Conservation (phyloP, 2,888 invertebrate genomes). For the Leptopilina drosophilae region DNA sequence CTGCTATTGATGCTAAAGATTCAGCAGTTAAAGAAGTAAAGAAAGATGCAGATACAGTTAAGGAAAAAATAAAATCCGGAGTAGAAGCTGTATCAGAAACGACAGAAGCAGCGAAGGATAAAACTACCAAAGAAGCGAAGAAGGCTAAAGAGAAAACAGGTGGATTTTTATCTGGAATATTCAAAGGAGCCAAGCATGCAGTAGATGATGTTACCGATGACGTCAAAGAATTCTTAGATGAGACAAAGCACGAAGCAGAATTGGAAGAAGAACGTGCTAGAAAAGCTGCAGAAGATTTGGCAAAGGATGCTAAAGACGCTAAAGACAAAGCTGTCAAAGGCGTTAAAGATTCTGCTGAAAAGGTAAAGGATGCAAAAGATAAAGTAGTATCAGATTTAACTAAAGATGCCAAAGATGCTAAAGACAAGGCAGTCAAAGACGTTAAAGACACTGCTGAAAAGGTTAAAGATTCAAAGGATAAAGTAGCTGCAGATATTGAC, state of each 20-base stretch:
- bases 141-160: constrained; percentile 60
- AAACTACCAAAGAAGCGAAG: constrained; percentile 53
- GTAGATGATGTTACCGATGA: constrained; percentile 62
- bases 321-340: constrained; percentile 53
- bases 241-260: constrained; percentile 62
- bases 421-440: constrained; percentile 52
- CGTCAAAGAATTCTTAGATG: constrained; percentile 65
- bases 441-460: constrained; percentile 29
- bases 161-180: constrained; percentile 60
- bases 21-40: constrained; percentile 52
- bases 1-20: constrained; percentile 4
- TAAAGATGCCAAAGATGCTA: constrained; percentile 56
- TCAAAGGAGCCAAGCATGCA: constrained; percentile 61
- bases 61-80: constrained; percentile 17
- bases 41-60: constrained; percentile 48
- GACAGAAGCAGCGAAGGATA: constrained; percentile 49
- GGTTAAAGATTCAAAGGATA: constrained; percentile 54
- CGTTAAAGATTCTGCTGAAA: constrained; percentile 27
- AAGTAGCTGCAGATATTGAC: constrained; percentile 44
- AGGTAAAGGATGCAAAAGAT: constrained; percentile 52
- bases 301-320: constrained; percentile 55
- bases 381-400: constrained; percentile 48
- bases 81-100: constrained; percentile 42
- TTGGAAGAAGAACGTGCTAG: constrained; percentile 58
- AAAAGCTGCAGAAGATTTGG: constrained; percentile 46